Percentiles rank a stretch among this genome's conserved stretches.
Evolutionary conservation across 2,797 vertebrate species (phyloP).

Genomic region (Mallotus villosus): DNA sequence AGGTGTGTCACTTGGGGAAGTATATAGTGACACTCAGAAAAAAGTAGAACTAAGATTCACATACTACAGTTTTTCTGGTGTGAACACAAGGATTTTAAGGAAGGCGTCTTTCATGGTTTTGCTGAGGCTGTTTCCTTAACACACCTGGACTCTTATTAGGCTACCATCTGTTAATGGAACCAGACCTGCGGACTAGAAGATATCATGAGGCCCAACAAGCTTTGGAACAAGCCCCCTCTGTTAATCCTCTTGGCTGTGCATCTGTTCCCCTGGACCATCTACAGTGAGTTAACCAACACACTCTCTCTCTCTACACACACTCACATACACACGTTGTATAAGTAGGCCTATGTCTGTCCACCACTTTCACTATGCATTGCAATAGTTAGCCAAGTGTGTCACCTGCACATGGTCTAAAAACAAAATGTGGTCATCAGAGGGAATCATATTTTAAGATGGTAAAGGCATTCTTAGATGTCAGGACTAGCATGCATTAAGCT

Average conservation of each 20-base stretch:
- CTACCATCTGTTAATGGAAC: constrained; percentile 10
- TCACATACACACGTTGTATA: no score
- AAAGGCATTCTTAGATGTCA: background rate
- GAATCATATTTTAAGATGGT: background rate
- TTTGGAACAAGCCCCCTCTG: constrained; percentile 27
- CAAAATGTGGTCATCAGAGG: background rate
- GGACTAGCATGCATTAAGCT: background rate
- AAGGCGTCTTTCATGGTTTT: constrained; percentile 7
- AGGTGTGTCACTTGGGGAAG: background rate
- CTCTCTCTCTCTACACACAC: no score
- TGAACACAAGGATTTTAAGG: constrained; percentile 13
- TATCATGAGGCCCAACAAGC: constrained; percentile 42
- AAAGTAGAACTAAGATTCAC: background rate
- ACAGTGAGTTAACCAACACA: constrained; percentile 48
- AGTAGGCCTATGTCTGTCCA: no score
- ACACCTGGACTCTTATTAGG: background rate
- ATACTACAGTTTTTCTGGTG: background rate
- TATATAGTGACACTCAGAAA: no score
- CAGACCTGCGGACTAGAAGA: background rate
- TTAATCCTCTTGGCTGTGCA: constrained; percentile 33
- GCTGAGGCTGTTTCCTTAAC: background rate
- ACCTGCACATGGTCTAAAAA: background rate
- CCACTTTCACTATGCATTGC: background rate
- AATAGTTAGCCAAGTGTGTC: background rate
- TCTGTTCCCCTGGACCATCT: constrained; percentile 37